A percentile compares a stretch with the other conserved stretches of the same genome.
phyloP scores from a whole-genome alignment of 2,888 invertebrate genomes.

The Andrena minutula region DNA sequence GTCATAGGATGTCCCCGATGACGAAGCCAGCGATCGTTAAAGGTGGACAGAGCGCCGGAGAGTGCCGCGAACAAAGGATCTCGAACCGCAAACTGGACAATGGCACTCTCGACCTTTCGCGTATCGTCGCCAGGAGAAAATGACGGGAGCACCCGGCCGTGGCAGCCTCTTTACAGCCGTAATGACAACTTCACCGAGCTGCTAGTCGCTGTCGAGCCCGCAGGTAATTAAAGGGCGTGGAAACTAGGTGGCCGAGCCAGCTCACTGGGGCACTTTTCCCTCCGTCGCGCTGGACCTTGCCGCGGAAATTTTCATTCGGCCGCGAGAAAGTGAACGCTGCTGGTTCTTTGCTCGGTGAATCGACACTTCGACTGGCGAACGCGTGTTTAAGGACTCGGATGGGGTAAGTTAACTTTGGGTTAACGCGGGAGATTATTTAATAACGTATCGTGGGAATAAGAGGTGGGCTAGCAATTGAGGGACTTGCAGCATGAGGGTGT shows the following conservation, averaged over 20 bases:
- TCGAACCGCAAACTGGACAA: slow-evolving; percentile 60
- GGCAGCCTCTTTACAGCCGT: slow-evolving; percentile 42
- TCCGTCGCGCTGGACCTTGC: not conserved
- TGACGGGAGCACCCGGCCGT: slow-evolving; percentile 16
- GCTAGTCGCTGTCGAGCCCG: slow-evolving; percentile 40
- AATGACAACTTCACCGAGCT: slow-evolving; percentile 57
- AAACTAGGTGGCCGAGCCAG: slow-evolving; percentile 55
- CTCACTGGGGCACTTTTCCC: slow-evolving; percentile 35
- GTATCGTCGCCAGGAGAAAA: slow-evolving; percentile 29
- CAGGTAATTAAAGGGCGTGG: slow-evolving; percentile 71
- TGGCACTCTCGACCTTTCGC: slow-evolving; percentile 57
- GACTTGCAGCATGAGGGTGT: no score
- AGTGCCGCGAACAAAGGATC: slow-evolving; percentile 62
- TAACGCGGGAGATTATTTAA: no score
- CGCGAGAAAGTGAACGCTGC: no score
- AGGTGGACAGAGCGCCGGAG: slow-evolving; percentile 32
- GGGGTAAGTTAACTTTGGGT: no score
- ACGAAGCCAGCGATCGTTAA: slow-evolving; percentile 48
- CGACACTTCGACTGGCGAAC: no score
- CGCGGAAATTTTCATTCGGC: slow-evolving; percentile 6
- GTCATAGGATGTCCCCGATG: slow-evolving; percentile 49
- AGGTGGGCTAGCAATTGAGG: no score
- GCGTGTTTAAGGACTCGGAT: no score
- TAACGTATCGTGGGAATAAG: no score
- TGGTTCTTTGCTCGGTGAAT: no score